Conservation (phyloP, 2,797 vertebrate genomes). For the Taenioides sp. region DNA sequence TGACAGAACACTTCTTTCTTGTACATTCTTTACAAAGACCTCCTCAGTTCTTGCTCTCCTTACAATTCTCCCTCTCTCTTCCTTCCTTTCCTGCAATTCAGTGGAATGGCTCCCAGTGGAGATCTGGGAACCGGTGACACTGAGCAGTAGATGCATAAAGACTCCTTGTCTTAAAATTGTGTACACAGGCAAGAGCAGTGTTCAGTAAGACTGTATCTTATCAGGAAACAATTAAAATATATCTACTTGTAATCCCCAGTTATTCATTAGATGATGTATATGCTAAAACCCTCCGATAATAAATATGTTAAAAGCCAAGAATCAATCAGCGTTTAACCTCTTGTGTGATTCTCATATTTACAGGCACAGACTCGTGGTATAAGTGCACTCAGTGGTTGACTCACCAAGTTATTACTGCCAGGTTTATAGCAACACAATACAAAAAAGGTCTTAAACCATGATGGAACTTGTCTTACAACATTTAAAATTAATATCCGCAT, state of each 20-base stretch:
- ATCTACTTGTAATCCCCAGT: neutral
- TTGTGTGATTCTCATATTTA: constrained; percentile 25
- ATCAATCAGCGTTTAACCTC: neutral
- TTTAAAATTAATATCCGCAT: constrained; percentile 11
- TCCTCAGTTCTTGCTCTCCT: constrained; percentile 57
- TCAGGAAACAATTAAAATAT: neutral
- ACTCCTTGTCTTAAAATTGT: constrained; percentile 50
- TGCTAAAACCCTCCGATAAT: neutral
- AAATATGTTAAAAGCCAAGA: neutral
- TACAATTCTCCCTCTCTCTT: constrained; percentile 43
- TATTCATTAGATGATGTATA: neutral
- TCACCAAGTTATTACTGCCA: constrained; percentile 26
- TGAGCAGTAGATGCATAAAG: constrained; percentile 60
- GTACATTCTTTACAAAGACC: constrained; percentile 54
- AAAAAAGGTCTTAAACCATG: constrained; percentile 33
- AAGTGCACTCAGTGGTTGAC: constrained; percentile 25
- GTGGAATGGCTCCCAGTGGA: constrained; percentile 63
- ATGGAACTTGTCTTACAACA: constrained; percentile 48
- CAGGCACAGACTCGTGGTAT: constrained; percentile 34
- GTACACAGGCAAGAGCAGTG: constrained; percentile 16
- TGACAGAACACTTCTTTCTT: constrained; percentile 33
- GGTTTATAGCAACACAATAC: constrained; percentile 6
- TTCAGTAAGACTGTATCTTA: neutral
- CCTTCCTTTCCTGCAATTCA: constrained; percentile 60
- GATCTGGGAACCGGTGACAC: constrained; percentile 55